Evolutionary conservation across 2,797 vertebrate species (phyloP).

Genomic region (Acanthopagrus latus): DNA sequence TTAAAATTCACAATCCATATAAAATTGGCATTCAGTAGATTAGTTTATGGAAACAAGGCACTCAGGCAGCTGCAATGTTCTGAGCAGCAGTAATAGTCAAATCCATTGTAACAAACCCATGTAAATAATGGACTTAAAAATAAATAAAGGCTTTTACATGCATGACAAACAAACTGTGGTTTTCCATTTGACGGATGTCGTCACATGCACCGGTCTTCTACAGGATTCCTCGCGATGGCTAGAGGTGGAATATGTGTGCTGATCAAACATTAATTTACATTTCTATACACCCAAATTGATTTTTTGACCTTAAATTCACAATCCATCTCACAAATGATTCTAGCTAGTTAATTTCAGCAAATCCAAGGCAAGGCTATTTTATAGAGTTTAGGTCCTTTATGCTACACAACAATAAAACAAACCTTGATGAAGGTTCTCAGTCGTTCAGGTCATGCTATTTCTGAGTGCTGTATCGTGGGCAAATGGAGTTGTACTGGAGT

Average conservation of each 20-base stretch:
- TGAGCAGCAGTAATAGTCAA: slow-evolving; percentile 22
- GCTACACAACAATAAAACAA: no score
- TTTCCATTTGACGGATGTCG: not conserved
- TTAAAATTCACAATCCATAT: slow-evolving; percentile 64
- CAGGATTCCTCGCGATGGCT: not conserved
- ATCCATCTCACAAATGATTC: not conserved
- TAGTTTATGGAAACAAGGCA: slow-evolving; percentile 56
- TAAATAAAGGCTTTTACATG: slow-evolving; percentile 9
- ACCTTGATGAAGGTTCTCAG: no score
- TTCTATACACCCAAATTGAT: not conserved
- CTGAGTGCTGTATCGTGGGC: no score
- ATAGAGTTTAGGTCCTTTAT: not conserved
- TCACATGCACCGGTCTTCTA: not conserved
- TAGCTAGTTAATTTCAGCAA: not conserved
- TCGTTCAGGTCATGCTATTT: no score
- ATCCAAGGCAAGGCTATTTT: not conserved
- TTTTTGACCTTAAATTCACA: not conserved
- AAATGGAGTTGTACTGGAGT: no score
- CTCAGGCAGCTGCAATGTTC: slow-evolving; percentile 16
- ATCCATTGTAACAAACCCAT: slow-evolving; percentile 33
- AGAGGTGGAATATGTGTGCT: not conserved
- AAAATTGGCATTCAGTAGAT: slow-evolving; percentile 65
- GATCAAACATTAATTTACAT: not conserved
- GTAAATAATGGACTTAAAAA: slow-evolving; percentile 31
- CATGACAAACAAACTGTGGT: not conserved